These are phyloP conservation scores for Eolophus roseicapilla DNA, from an alignment of 2,113 vertebrate species.

Conservation along the genomic window DNA sequence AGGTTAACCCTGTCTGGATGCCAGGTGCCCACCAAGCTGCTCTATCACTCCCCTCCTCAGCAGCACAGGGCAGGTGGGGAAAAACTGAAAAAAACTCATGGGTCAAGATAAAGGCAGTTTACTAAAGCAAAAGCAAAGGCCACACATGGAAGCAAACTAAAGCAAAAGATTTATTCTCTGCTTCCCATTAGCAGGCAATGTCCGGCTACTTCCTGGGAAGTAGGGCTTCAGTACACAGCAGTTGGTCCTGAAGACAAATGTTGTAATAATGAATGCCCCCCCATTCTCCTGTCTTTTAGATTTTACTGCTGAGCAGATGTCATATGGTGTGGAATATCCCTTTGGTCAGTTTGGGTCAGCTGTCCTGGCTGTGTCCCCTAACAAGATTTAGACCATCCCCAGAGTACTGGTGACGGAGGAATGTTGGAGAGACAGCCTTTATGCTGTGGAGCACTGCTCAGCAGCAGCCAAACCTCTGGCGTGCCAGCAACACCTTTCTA, in stretches of 20 bases:
- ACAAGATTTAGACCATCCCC: not conserved
- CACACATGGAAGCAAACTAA: not conserved
- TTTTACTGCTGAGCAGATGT: not conserved
- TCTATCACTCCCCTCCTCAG: not conserved
- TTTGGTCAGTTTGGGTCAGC: not conserved
- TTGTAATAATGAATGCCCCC: not conserved
- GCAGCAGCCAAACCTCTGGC: not conserved
- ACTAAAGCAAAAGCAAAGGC: not conserved
- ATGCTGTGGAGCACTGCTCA: not conserved
- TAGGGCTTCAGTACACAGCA: not conserved
- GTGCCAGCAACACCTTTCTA: not conserved
- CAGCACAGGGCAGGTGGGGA: not conserved
- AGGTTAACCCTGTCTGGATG: not conserved
- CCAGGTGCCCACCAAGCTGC: not conserved
- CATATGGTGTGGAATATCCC: not conserved
- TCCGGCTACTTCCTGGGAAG: not conserved
- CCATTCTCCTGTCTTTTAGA: not conserved
- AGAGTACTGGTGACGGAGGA: rapidly evolving
- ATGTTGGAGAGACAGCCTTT: not conserved
- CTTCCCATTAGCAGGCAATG: not conserved
- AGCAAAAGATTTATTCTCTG: not conserved
- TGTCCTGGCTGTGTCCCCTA: not conserved
- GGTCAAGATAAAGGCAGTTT: not conserved
- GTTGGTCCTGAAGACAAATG: not conserved
- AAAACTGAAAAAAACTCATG: not conserved